Percentiles rank a stretch among this genome's conserved stretches.
phyloP scores from a whole-genome alignment of 2,797 vertebrate genomes.

The Galaxias olidus region DNA sequence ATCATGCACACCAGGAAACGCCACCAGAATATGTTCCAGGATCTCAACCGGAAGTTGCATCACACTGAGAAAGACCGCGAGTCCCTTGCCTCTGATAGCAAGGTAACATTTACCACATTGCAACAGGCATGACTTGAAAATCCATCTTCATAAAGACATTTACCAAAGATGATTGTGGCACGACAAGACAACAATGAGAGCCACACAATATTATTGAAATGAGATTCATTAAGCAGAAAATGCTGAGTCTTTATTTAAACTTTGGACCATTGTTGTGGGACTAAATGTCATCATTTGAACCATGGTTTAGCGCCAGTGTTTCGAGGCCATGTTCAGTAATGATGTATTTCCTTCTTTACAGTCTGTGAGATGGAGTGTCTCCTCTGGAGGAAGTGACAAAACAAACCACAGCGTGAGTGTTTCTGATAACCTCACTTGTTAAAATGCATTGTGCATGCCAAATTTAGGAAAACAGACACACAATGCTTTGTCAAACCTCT shows the following conservation, averaged over 20 bases:
- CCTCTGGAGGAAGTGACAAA: constrained; percentile 87
- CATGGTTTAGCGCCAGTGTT: constrained; percentile 40
- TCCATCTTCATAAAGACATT: constrained; percentile 33
- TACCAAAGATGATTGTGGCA: constrained; percentile 27
- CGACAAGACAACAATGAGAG: constrained; percentile 36
- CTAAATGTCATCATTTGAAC: constrained; percentile 26
- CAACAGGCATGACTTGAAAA: neutral
- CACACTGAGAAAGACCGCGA: constrained; percentile 94
- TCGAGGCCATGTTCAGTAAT: constrained; percentile 59
- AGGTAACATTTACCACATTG: constrained; percentile 77
- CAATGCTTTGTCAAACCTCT: constrained; percentile 31
- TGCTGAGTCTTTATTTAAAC: neutral
- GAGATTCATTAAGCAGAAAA: constrained; percentile 1
- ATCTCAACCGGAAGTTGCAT: constrained; percentile 96
- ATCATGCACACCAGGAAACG: constrained; percentile 99
- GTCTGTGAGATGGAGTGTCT: constrained; percentile 85
- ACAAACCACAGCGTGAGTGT: constrained; percentile 83
- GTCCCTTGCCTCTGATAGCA: constrained; percentile 89
- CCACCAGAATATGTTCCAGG: constrained; percentile 99
- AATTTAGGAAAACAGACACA: constrained; percentile 32
- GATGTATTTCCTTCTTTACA: constrained; percentile 70
- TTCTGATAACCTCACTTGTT: constrained; percentile 64
- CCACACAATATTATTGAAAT: neutral
- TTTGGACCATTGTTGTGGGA: constrained; percentile 3
- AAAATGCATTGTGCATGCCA: constrained; percentile 5